A percentile compares a stretch with the other conserved stretches of the same genome.
Evolutionary conservation across 1,140 invertebrate genomes (phyloP).

Genomic region (Drosophila obscura): DNA sequence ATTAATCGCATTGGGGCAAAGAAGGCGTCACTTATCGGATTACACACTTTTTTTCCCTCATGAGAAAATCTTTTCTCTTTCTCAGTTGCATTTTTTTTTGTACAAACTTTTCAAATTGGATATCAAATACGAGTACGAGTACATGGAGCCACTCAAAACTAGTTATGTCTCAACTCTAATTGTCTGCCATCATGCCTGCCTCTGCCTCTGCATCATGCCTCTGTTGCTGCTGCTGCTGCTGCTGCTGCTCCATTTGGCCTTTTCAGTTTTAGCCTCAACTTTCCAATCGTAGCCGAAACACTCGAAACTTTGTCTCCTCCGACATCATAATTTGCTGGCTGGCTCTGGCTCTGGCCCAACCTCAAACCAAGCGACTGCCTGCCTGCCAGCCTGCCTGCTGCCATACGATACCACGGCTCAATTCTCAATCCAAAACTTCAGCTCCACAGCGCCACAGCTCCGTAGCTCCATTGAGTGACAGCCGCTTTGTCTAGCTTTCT

Average conservation of each 20-base stretch:
- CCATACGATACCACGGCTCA: slow-evolving; percentile 35
- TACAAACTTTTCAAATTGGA: neutral
- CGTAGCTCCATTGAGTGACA: slow-evolving; percentile 36
- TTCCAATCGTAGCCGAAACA: slow-evolving; percentile 55
- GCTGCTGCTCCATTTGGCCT: slow-evolving; percentile 42
- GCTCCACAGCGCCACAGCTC: neutral
- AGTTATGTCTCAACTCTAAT: slow-evolving; percentile 48
- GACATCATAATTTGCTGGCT: slow-evolving; percentile 52
- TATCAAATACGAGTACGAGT: slow-evolving; percentile 24
- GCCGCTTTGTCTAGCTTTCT: slow-evolving; percentile 49
- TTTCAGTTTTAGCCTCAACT: slow-evolving; percentile 34
- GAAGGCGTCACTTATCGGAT: slow-evolving; percentile 13
- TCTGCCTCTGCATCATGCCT: neutral
- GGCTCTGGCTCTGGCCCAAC: slow-evolving; percentile 27
- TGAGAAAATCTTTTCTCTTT: slow-evolving; percentile 4
- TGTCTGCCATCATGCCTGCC: slow-evolving; percentile 29
- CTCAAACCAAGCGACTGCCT: slow-evolving; percentile 11
- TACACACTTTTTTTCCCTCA: slow-evolving; percentile 4
- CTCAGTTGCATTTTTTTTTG: neutral
- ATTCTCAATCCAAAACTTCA: slow-evolving; percentile 32
- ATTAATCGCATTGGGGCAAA: slow-evolving; percentile 20
- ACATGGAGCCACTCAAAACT: slow-evolving; percentile 25
- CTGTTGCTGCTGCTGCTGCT: no score
- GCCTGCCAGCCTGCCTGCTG: slow-evolving; percentile 38
- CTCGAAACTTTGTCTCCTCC: slow-evolving; percentile 25